These are phyloP conservation scores for Pammene aurita DNA, from an alignment of 2,888 invertebrate genomes.

Conservation along the genomic window DNA sequence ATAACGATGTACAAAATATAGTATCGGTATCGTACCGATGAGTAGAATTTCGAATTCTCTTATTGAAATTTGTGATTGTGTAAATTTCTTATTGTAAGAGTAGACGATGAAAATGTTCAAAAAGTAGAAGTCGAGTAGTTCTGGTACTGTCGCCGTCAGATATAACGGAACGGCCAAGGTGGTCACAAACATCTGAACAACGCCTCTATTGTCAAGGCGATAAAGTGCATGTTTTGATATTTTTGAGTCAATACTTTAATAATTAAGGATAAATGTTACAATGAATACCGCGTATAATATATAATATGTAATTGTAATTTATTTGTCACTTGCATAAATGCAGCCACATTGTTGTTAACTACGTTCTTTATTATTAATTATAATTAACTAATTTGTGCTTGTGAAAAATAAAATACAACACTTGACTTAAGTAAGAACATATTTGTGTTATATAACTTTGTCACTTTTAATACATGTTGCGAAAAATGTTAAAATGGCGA, in stretches of 20 bases:
- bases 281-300: constrained; percentile 14
- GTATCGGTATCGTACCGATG: constrained; percentile 8
- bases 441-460: constrained; percentile 1
- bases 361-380: constrained; percentile 5
- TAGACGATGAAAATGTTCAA: constrained; percentile 26
- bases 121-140: constrained; percentile 22
- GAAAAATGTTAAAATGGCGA: background rate
- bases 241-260: constrained; percentile 28
- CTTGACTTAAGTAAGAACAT: background rate
- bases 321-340: constrained; percentile 16
- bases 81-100: constrained; percentile 39
- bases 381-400: constrained; percentile 2
- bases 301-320: constrained; percentile 4
- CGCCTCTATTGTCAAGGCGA: too few species aligned
- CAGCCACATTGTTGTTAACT: background rate
- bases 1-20: constrained; percentile 27
- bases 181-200: too few species aligned
- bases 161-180: too few species aligned
- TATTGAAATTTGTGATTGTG: constrained; percentile 32
- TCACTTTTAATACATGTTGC: background rate
- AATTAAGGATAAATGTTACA: constrained; percentile 16
- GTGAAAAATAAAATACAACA: constrained; percentile 20
- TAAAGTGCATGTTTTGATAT: constrained; percentile 28
- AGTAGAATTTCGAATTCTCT: constrained; percentile 24
- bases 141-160: too few species aligned